phyloP scores from a whole-genome alignment of 2,888 invertebrate genomes.

The Leucania comma region DNA sequence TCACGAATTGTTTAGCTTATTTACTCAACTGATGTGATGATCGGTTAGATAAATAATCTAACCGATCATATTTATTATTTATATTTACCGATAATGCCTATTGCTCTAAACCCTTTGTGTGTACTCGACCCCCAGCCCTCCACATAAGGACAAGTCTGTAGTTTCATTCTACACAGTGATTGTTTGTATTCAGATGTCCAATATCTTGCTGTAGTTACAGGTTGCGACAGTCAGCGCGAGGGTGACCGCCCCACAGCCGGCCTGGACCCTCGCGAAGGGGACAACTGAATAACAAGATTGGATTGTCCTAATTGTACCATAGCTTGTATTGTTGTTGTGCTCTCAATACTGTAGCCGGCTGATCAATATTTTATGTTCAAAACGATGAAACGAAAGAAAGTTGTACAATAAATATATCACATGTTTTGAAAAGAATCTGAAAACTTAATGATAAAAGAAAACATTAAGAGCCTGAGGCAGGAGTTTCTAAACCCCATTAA shows the following conservation, averaged over 20 bases:
- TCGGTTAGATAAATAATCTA: no score
- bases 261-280: constrained; percentile 28
- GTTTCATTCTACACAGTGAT: constrained; percentile 4
- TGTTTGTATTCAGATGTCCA: constrained; percentile 28
- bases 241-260: constrained; percentile 18
- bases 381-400: background rate
- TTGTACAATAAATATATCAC: background rate
- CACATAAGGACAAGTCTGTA: background rate
- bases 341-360: constrained; percentile 13
- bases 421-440: constrained; percentile 4
- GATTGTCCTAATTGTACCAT: constrained; percentile 35
- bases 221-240: constrained; percentile 23
- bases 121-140: background rate
- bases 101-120: background rate
- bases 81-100: background rate
- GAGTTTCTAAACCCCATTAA: constrained; percentile 47
- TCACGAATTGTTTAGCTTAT: no score
- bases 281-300: constrained; percentile 40
- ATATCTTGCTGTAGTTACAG: constrained; percentile 31
- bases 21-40: background rate
- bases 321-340: constrained; percentile 26
- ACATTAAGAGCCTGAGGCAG: constrained; percentile 11
- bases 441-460: constrained; percentile 8
- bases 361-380: constrained; percentile 21
- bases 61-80: no score